Evolutionary conservation across 2,888 invertebrate genomes (phyloP), one percentile per base, ranked within the genome.

Genomic region (Netelia inedita): DNA sequence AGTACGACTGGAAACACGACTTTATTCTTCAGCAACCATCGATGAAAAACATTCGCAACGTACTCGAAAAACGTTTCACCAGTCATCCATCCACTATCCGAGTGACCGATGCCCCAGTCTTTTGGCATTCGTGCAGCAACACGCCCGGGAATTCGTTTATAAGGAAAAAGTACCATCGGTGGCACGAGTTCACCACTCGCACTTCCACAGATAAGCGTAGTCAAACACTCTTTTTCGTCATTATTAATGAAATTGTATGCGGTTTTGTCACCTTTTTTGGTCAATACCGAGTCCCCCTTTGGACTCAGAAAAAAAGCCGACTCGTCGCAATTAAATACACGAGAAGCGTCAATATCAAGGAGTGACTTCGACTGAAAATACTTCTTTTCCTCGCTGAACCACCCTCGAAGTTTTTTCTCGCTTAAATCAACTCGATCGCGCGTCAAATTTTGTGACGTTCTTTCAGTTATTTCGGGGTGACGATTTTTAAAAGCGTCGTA

Each of bases 81-180:
- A 6, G 90, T 92, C 93, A 92, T 94, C 94, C 93, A 93, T 1
- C 93, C 93, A 75, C 82, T 89, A 35, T 93, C 92, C 19, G 91
- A 90, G 80, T 87, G 89, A 82, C 92, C 93, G 50, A 92, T 63
- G 21, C 90, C 90, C 92, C 93, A 94, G 19, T 81, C 87, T 83
- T 81, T 59, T 66, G 90, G 91, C 53, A 91, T 84, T 68, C 78
- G 83, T 46, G 65, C 43, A n/a, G 85, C 81, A 23, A 89, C 78
- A 75, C 82, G 59, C 53, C 71, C 57, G 3, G 91, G 91, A 16
- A 91, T 85, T 74, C 89, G 84, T 73, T 88, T 82, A 71, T 91
- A 91, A 2, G 82, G 61, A 76, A 87, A 91, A 19, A 91, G 81
- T 16, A 86, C 28, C 83, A 88, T 82, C 19, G 88, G 86, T 19